These are phyloP conservation scores for Dryoscopus gambensis DNA, from an alignment of 2,113 vertebrate species.

Conservation along the genomic window DNA sequence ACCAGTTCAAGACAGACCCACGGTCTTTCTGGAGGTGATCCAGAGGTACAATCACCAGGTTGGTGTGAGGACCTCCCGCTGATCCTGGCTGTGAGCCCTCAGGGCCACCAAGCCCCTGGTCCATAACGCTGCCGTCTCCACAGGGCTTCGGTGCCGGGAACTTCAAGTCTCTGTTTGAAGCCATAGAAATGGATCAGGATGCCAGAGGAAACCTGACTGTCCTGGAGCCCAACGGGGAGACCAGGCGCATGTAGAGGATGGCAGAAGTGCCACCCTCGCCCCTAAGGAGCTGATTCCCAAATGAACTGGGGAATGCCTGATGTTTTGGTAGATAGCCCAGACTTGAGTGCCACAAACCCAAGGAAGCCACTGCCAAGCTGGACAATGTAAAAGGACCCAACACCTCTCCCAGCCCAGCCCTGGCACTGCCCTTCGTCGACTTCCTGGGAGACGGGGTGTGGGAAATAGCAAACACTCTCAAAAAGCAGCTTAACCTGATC, in stretches of 20 bases:
- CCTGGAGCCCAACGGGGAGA: constrained; percentile 74
- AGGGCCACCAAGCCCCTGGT: neutral
- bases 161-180: constrained; percentile 94
- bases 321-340: neutral
- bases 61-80: neutral
- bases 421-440: accelerated
- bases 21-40: constrained; percentile 93
- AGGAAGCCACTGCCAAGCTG: neutral
- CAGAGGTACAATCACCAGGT: constrained; percentile 97
- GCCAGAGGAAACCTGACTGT: constrained; percentile 89
- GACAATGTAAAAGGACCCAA: neutral
- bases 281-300: neutral
- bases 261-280: accelerated
- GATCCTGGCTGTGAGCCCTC: neutral
- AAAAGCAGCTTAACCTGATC: neutral
- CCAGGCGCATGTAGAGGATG: neutral
- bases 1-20: constrained; percentile 94
- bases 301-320: neutral
- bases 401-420: neutral
- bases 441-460: neutral
- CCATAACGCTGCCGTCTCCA: neutral
- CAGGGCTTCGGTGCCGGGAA: constrained; percentile 97
- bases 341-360: neutral
- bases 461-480: neutral
- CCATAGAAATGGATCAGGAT: constrained; percentile 88